Percentiles rank a stretch among this genome's conserved stretches.
Conservation (phyloP, 2,888 invertebrate species). For the Nasonovia ribisnigri region DNA sequence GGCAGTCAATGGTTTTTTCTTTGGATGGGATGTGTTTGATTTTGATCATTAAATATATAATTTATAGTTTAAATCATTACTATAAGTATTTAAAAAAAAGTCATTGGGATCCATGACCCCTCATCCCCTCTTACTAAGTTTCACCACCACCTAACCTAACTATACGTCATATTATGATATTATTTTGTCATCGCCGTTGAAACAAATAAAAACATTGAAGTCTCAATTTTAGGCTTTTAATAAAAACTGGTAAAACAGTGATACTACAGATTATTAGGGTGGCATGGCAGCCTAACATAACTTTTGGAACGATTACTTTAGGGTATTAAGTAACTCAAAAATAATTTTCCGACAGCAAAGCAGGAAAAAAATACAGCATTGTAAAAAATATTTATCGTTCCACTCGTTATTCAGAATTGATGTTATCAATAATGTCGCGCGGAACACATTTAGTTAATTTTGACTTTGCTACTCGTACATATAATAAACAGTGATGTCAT, state of each 20-base stretch:
- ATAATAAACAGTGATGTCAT: background rate
- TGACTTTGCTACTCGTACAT: background rate
- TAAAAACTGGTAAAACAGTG: too few species aligned
- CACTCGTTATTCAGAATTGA: background rate
- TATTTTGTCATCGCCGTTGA: background rate
- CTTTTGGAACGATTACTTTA: background rate
- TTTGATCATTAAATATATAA: too few species aligned
- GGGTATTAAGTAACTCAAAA: background rate
- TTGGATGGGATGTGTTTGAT: too few species aligned
- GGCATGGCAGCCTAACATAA: background rate
- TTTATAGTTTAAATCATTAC: too few species aligned
- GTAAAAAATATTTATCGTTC: background rate
- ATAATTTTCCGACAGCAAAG: background rate
- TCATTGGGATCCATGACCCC: too few species aligned
- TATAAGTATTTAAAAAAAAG: too few species aligned
- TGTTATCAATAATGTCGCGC: background rate
- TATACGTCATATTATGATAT: background rate
- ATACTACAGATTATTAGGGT: background rate
- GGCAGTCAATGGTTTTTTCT: too few species aligned
- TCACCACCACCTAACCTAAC: background rate
- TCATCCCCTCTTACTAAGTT: too few species aligned
- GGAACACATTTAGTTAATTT: slow-evolving; percentile 15
- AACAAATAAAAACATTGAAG: background rate
- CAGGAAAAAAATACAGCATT: background rate
- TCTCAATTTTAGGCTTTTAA: background rate